Conservation (phyloP, 2,797 vertebrate genomes). For the Valencia hispanica region DNA sequence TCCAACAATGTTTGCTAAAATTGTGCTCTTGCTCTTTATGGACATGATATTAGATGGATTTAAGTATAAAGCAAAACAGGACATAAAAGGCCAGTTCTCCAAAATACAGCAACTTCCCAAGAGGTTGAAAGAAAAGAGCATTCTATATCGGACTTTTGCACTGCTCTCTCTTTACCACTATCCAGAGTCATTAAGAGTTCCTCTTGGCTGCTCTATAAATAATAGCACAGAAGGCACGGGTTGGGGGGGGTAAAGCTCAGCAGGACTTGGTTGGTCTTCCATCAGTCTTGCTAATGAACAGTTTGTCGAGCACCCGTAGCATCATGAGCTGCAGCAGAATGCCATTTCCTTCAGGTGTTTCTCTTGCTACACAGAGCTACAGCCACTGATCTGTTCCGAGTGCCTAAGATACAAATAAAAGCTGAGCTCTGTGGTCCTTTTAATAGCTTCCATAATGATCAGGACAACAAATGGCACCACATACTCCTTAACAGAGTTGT, state of each 20-base stretch:
- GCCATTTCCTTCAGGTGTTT: conserved; percentile 59
- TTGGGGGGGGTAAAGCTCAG: conserved; percentile 67
- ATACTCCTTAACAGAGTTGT: conserved; percentile 7
- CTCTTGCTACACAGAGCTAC: conserved; percentile 50
- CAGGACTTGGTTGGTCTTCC: conserved; percentile 76
- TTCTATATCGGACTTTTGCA: conserved; percentile 67
- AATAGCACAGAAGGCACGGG: conserved; percentile 54
- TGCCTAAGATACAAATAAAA: conserved; percentile 36
- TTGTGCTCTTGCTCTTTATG: neutral
- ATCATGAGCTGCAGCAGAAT: conserved; percentile 56
- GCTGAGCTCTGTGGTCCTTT: conserved; percentile 21
- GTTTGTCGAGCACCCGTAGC: conserved; percentile 74
- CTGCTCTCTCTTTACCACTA: conserved; percentile 48
- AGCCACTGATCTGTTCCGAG: conserved; percentile 31
- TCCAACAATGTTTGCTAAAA: conserved; percentile 8
- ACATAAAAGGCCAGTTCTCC: conserved; percentile 41
- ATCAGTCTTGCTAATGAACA: conserved; percentile 77
- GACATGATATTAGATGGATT: neutral
- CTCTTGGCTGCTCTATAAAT: conserved; percentile 81
- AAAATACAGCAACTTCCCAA: conserved; percentile 53
- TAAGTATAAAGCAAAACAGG: conserved; percentile 26
- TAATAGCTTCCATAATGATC: conserved; percentile 24
- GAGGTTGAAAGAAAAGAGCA: conserved; percentile 64
- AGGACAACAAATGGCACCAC: conserved; percentile 8
- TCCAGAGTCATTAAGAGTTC: conserved; percentile 75